Percentiles rank a stretch among this genome's conserved stretches.
Evolutionary conservation across 1,140 invertebrate genomes (phyloP).

Genomic region (Rhynchophorus ferrugineus): DNA sequence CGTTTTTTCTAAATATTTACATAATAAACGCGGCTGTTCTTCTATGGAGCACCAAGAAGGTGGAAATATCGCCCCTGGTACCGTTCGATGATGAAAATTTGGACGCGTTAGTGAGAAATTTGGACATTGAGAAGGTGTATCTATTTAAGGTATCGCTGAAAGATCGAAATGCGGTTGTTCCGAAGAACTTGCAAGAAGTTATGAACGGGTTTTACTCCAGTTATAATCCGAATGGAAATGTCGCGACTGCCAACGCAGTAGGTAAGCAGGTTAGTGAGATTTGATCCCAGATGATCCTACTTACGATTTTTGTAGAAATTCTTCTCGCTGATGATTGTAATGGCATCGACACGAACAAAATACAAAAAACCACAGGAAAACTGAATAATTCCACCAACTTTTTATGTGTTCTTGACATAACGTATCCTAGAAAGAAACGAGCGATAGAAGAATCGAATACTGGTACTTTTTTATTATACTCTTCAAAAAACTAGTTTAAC

Average conservation of each 20-base stretch:
- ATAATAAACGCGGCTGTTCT: constrained; percentile 23
- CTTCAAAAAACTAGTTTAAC: too few relatives aligned
- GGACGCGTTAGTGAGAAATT: constrained; percentile 21
- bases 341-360: constrained; percentile 19
- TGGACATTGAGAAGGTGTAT: constrained; percentile 24
- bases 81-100: constrained; percentile 30
- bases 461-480: too few relatives aligned
- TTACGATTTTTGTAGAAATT: constrained; percentile 16
- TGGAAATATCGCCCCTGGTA: constrained; percentile 29
- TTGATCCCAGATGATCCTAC: neutral
- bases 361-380: constrained; percentile 12
- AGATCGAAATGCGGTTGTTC: constrained; percentile 10
- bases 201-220: constrained; percentile 22
- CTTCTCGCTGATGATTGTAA: constrained; percentile 23
- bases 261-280: constrained; percentile 19
- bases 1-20: constrained; percentile 20
- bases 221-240: constrained; percentile 31
- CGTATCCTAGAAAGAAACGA: constrained; percentile 12
- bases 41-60: constrained; percentile 31
- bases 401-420: constrained; percentile 25
- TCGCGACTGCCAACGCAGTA: constrained; percentile 23
- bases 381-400: constrained; percentile 10
- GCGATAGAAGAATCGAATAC: constrained; percentile 5
- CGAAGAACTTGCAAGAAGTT: constrained; percentile 22
- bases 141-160: constrained; percentile 23